phyloP scores from a whole-genome alignment of 2,797 vertebrate species.

The Anisognathus igniventris region DNA sequence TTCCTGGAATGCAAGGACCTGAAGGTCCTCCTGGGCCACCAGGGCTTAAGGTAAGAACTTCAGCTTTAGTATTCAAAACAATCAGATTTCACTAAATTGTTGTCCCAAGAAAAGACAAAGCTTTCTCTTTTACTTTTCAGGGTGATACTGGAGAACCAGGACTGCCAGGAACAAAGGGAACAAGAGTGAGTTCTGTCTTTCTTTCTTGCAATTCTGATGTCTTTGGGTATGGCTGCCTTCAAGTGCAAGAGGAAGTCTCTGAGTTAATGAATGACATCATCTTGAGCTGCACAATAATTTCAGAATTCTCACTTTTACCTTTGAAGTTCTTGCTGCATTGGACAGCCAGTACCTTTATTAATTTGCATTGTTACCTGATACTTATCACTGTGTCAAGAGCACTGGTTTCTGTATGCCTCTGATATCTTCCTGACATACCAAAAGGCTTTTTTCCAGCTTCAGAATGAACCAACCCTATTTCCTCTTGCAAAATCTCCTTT shows the following conservation, averaged over 20 bases:
- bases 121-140: constrained; percentile 68
- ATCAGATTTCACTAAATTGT: not conserved
- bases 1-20: constrained; percentile 93
- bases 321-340: not conserved
- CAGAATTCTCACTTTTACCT: not conserved
- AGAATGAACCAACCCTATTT: not conserved
- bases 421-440: not conserved
- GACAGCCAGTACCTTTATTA: not conserved
- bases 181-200: constrained; percentile 82
- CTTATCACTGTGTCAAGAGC: not conserved
- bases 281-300: not conserved
- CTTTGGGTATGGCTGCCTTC: not conserved
- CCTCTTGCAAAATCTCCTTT: not conserved
- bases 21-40: constrained; percentile 88
- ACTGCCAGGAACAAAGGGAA: constrained; percentile 88
- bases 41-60: constrained; percentile 85
- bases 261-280: not conserved
- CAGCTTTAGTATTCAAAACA: not conserved
- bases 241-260: not conserved
- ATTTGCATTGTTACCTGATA: not conserved
- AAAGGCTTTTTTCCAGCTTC: not conserved
- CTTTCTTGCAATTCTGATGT: not conserved
- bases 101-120: not conserved
- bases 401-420: not conserved
- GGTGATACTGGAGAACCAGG: constrained; percentile 86